These are phyloP conservation scores for Rhodinocichla rosea DNA, from an alignment of 2,113 vertebrate genomes.

Conservation along the genomic window DNA sequence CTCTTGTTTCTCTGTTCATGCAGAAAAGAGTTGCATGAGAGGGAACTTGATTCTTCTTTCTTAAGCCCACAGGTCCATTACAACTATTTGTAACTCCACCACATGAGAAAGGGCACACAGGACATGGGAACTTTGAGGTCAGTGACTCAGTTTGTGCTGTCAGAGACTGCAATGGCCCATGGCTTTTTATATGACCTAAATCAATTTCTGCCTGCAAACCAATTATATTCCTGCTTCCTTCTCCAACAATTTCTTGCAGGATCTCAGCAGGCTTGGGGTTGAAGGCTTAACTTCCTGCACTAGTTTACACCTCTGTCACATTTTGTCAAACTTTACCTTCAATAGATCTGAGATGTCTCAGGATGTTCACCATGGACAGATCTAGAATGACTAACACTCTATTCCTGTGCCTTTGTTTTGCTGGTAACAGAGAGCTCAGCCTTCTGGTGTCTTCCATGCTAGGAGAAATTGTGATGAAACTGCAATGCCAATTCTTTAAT, in stretches of 20 bases:
- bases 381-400: not conserved
- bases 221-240: not conserved
- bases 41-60: not conserved
- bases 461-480: not conserved
- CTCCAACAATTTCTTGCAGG: not conserved
- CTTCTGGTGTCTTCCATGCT: not conserved
- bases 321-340: not conserved
- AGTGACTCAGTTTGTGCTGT: not conserved
- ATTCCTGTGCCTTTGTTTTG: not conserved
- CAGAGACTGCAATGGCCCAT: not conserved
- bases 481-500: not conserved
- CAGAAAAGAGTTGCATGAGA: not conserved
- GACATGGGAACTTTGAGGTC: not conserved
- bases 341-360: not conserved
- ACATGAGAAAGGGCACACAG: not conserved
- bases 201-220: not conserved
- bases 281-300: not conserved
- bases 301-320: not conserved
- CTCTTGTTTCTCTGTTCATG: not conserved
- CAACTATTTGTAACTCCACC: not conserved
- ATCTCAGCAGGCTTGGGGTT: not conserved
- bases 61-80: not conserved
- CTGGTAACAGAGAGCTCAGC: not conserved
- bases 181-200: not conserved
- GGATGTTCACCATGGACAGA: not conserved